These are phyloP conservation scores for Melanogrammus aeglefinus DNA, from an alignment of 2,797 vertebrate species.

Conservation along the genomic window DNA sequence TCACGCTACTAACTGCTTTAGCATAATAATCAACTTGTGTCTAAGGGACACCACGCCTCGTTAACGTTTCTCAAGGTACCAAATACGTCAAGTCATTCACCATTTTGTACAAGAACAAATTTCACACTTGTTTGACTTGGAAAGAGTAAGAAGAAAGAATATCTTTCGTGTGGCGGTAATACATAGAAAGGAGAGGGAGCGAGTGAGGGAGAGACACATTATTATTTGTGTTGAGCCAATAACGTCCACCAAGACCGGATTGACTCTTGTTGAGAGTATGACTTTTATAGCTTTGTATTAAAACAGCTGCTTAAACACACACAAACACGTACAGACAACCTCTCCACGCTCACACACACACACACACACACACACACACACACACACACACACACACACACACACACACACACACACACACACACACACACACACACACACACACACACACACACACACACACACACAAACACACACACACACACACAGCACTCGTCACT, in stretches of 20 bases:
- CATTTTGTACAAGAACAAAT: background rate
- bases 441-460: constrained; percentile 42
- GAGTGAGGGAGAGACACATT: constrained; percentile 17
- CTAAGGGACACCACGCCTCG: background rate
- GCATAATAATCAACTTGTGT: background rate
- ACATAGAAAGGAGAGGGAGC: background rate
- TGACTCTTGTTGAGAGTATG: constrained; percentile 57
- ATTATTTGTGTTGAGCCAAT: constrained; percentile 39
- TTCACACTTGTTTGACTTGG: background rate
- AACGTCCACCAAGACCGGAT: constrained; percentile 48
- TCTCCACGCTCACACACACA: constrained; percentile 19
- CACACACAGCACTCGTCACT: constrained; percentile 2
- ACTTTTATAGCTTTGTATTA: constrained; percentile 58
- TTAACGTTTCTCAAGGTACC: background rate
- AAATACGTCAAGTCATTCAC: background rate
- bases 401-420: constrained; percentile 35
- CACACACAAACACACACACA: constrained; percentile 25
- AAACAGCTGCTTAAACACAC: constrained; percentile 51
- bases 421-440: constrained; percentile 22
- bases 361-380: constrained; percentile 20
- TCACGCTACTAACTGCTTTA: constrained; percentile 3
- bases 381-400: constrained; percentile 32
- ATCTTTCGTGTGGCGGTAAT: background rate
- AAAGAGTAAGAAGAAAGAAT: background rate
- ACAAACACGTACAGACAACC: constrained; percentile 45